phyloP scores from a whole-genome alignment of 2,113 vertebrate genomes.

The Oryzias curvinotus region DNA sequence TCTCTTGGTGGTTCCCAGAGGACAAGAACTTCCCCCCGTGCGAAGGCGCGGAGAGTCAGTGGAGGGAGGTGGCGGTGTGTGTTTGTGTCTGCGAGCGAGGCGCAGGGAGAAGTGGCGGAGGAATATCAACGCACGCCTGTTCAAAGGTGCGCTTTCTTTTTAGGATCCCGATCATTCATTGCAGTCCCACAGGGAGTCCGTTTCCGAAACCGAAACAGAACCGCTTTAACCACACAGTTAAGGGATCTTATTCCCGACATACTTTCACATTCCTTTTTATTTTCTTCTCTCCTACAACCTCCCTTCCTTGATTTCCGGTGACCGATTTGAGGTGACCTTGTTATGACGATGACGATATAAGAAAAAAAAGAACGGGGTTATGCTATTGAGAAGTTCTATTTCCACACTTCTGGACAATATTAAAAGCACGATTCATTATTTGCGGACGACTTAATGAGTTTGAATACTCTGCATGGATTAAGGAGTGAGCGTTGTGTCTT shows the following conservation, averaged over 20 bases:
- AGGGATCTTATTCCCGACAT: constrained; percentile 20
- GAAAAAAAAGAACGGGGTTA: constrained; percentile 62
- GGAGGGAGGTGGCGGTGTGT: constrained; percentile 9
- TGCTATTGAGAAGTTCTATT: constrained; percentile 66
- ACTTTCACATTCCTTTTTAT: constrained; percentile 11
- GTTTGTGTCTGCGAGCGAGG: constrained; percentile 11
- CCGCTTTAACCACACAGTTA: constrained; percentile 12
- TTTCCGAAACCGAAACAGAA: constrained; percentile 24
- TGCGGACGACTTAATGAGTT: constrained; percentile 32
- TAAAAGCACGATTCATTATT: constrained; percentile 56
- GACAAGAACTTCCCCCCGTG: constrained; percentile 46
- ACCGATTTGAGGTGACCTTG: constrained; percentile 58
- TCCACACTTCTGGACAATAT: constrained; percentile 53
- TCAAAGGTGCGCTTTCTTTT: background rate
- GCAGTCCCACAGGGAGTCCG: constrained; percentile 29
- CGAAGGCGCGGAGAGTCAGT: constrained; percentile 23
- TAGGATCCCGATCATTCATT: constrained; percentile 49
- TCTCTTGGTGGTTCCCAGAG: constrained; percentile 52
- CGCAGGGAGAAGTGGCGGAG: constrained; percentile 16
- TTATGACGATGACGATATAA: constrained; percentile 48
- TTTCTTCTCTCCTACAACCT: constrained; percentile 33
- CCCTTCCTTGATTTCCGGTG: constrained; percentile 27
- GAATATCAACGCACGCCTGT: constrained; percentile 2
- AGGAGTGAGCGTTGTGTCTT: background rate
- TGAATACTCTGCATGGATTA: constrained; percentile 36